phyloP scores from a whole-genome alignment of 2,797 vertebrate species.

The Cephalopachus bancanus region DNA sequence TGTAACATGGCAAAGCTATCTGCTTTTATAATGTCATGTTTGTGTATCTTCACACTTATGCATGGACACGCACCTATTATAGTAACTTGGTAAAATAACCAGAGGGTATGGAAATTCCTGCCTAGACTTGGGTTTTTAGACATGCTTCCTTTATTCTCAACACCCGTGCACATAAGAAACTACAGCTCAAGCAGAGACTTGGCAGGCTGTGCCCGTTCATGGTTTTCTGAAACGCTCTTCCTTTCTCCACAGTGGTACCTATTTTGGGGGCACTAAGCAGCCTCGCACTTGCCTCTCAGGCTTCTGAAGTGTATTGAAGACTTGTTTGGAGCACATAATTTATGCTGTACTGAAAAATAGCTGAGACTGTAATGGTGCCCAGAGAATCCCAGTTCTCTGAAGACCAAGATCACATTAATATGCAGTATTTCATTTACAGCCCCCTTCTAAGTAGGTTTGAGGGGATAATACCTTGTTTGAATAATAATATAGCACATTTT shows the following conservation, averaged over 20 bases:
- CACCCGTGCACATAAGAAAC: constrained; percentile 69
- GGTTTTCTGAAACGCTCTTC: constrained; percentile 80
- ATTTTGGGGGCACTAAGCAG: constrained; percentile 77
- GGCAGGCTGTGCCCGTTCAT: constrained; percentile 60
- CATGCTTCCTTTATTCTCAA: constrained; percentile 80
- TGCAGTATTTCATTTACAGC: constrained; percentile 79
- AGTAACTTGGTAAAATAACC: constrained; percentile 61
- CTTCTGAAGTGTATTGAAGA: constrained; percentile 77
- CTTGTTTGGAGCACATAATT: constrained; percentile 75
- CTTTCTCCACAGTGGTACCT: constrained; percentile 77
- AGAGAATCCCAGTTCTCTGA: constrained; percentile 65
- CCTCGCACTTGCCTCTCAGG: constrained; percentile 57
- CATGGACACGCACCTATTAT: constrained; percentile 55
- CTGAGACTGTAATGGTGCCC: constrained; percentile 61
- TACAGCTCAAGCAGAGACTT: constrained; percentile 66
- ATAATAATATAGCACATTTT: constrained; percentile 83
- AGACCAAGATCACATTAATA: constrained; percentile 74
- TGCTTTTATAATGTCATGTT: constrained; percentile 70
- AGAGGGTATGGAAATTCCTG: constrained; percentile 76
- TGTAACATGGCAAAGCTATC: constrained; percentile 1
- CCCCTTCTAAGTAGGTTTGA: constrained; percentile 76
- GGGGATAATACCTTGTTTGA: constrained; percentile 82
- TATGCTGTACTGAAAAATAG: constrained; percentile 74
- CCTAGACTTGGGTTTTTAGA: constrained; percentile 70
- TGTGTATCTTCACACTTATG: constrained; percentile 70